phyloP scores from a whole-genome alignment of 2,888 invertebrate species.

The Amphipoea lucens region DNA sequence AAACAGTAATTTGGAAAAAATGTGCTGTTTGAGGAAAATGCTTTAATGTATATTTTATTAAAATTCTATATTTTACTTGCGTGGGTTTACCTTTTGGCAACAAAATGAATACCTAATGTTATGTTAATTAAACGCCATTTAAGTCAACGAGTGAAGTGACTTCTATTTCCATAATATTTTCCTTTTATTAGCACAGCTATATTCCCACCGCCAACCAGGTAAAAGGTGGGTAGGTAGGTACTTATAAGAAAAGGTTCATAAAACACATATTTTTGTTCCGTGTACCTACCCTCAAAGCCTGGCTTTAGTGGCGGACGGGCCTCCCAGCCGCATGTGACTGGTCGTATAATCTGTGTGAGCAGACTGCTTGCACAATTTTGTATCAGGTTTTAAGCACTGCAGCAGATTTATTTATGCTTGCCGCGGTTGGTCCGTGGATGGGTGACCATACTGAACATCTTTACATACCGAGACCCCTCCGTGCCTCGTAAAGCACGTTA shows the following conservation, averaged over 20 bases:
- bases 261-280: slow-evolving; percentile 14
- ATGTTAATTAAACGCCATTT: slow-evolving; percentile 10
- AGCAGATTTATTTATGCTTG: background rate
- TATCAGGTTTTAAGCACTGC: slow-evolving; percentile 16
- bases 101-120: slow-evolving; percentile 7
- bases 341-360: slow-evolving; percentile 32
- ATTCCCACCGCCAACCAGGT: background rate
- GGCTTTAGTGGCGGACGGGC: slow-evolving; percentile 21
- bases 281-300: slow-evolving; percentile 21
- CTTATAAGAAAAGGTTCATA: slow-evolving; percentile 1
- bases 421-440: no score
- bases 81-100: background rate
- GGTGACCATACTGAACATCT: no score
- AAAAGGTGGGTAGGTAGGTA: background rate
- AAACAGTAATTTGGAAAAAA: slow-evolving; percentile 52
- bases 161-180: slow-evolving; percentile 2
- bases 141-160: background rate
- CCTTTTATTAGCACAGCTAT: background rate
- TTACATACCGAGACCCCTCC: no score
- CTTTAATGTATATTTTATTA: slow-evolving; percentile 7
- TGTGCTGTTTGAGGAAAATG: slow-evolving; percentile 13
- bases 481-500: no score
- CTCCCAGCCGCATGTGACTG: slow-evolving; percentile 36
- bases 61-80: slow-evolving; percentile 19
- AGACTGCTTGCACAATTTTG: slow-evolving; percentile 11